A percentile compares a stretch with the other conserved stretches of the same genome.
Evolutionary conservation across 1,140 invertebrate species (phyloP).

Genomic region (Drosophila bifasciata): DNA sequence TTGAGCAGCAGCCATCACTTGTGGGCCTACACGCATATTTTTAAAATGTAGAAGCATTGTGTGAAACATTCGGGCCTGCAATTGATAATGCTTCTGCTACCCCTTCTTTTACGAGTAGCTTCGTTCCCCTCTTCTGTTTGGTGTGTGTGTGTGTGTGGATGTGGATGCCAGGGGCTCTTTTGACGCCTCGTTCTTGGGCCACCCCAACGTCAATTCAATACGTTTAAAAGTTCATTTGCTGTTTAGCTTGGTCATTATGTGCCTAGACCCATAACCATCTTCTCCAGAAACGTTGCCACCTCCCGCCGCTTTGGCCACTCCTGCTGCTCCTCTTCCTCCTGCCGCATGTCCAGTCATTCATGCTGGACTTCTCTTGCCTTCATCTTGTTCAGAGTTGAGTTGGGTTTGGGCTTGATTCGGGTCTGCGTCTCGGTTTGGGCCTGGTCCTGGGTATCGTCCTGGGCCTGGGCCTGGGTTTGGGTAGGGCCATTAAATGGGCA

Average conservation of each 20-base stretch:
- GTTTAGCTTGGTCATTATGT: conserved; percentile 80
- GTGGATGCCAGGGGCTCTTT: conserved; percentile 35
- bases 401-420: conserved; percentile 8
- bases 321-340: not conserved
- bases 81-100: conserved; percentile 21
- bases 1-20: conserved; percentile 4
- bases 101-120: not conserved
- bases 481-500: conserved; percentile 74
- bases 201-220: conserved; percentile 71
- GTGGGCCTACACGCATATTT: conserved; percentile 6
- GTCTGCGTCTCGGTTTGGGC: not conserved
- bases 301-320: not conserved
- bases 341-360: not conserved
- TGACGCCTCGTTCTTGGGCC: conserved; percentile 44
- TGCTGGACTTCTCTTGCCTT: no score
- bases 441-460: no score
- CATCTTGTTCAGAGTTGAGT: conserved; percentile 19
- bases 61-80: conserved; percentile 21
- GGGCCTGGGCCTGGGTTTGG: not conserved
- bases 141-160: no score
- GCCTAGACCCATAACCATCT: conserved; percentile 66
- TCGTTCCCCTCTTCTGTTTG: not conserved
- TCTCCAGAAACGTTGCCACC: conserved; percentile 5
- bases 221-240: conserved; percentile 81
- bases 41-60: conserved; percentile 27